These are phyloP conservation scores for Neopipo cinnamomea DNA, from an alignment of 2,113 vertebrate genomes.

Conservation along the genomic window DNA sequence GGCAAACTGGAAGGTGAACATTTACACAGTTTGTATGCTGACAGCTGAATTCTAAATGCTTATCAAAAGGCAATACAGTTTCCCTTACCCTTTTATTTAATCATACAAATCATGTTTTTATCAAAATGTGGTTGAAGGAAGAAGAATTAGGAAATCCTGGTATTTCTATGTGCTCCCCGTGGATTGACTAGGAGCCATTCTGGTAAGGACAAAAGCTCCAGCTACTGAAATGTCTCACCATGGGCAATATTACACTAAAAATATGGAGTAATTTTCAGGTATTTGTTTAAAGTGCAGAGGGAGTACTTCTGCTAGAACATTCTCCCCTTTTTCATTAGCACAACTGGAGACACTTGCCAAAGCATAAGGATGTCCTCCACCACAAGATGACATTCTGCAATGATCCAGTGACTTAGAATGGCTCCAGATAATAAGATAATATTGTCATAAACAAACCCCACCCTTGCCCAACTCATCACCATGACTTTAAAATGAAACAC, in stretches of 20 bases:
- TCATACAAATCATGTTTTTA: neutral
- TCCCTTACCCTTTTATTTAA: neutral
- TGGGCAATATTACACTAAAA: neutral
- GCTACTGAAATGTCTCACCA: neutral
- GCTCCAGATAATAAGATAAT: rapidly evolving
- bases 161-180: neutral
- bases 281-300: neutral
- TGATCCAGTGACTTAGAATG: neutral
- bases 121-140: neutral
- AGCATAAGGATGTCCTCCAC: neutral
- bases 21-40: neutral
- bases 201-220: neutral
- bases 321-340: neutral
- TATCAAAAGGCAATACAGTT: neutral
- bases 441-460: neutral
- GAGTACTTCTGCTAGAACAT: neutral
- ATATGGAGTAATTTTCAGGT: neutral
- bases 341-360: neutral
- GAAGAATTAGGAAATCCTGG: neutral
- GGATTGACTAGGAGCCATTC: neutral
- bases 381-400: neutral
- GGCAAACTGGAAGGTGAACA: neutral
- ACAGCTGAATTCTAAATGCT: neutral
- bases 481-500: neutral
- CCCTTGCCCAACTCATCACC: neutral